These are phyloP conservation scores for Erpornis zantholeuca DNA, from an alignment of 2,113 vertebrate genomes.

Conservation along the genomic window DNA sequence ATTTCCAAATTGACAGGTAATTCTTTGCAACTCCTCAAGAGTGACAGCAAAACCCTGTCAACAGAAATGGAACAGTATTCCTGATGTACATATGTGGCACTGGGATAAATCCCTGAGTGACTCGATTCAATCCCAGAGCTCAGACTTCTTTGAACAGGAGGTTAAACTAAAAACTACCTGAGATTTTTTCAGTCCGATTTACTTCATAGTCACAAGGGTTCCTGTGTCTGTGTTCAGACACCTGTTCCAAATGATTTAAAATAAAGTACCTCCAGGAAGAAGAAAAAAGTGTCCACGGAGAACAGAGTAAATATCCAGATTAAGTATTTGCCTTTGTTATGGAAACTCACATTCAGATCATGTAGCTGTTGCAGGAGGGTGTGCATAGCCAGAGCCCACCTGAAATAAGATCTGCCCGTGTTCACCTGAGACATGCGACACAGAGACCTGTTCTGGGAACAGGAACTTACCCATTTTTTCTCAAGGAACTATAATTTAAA, in stretches of 20 bases:
- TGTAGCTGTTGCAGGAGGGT: neutral
- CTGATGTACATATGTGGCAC: accelerated
- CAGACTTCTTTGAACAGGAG: neutral
- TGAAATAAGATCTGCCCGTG: neutral
- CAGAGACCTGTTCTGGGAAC: neutral
- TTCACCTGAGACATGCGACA: neutral
- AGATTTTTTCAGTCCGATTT: neutral
- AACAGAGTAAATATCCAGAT: neutral
- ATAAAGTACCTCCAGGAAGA: neutral
- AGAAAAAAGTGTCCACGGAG: neutral
- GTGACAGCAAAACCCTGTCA: neutral
- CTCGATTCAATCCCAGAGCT: neutral
- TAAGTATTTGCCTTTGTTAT: neutral
- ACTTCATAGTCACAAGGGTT: neutral
- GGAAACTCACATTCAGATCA: neutral
- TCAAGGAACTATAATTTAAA: neutral
- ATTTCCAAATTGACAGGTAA: neutral
- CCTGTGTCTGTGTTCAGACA: neutral
- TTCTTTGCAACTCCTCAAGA: neutral
- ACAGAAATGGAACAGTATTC: neutral
- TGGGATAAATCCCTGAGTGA: neutral
- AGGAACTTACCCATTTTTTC: neutral
- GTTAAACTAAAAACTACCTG: neutral
- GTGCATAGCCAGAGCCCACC: neutral
- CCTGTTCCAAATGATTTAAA: neutral